Evolutionary conservation across 2,888 invertebrate species (phyloP).

Genomic region (Drosophila mettleri): DNA sequence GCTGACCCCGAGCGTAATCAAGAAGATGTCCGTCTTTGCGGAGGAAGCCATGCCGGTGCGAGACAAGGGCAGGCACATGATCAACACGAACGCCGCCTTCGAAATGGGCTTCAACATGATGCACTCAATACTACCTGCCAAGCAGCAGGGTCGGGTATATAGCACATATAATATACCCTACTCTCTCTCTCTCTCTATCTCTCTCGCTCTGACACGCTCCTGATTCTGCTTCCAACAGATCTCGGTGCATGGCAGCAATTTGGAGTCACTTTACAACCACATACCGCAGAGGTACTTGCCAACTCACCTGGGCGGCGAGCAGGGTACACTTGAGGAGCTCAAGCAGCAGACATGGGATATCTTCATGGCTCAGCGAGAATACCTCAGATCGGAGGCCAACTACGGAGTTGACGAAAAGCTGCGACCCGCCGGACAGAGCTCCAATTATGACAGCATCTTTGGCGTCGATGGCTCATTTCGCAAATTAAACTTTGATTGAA

Average conservation of each 20-base stretch:
- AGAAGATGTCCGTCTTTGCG: constrained; percentile 86
- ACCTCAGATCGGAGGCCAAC: constrained; percentile 67
- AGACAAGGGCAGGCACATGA: constrained; percentile 86
- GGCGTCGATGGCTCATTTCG: constrained; percentile 81
- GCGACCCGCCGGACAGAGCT: constrained; percentile 59
- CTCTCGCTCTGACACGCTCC: too few species aligned
- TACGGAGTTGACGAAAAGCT: constrained; percentile 75
- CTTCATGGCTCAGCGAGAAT: constrained; percentile 58
- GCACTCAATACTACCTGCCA: constrained; percentile 87
- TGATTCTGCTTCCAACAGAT: constrained; percentile 82
- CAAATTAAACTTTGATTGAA: constrained; percentile 70
- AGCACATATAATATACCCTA: neutral
- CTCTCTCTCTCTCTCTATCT: too few species aligned
- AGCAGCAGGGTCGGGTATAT: constrained; percentile 87
- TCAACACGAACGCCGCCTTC: constrained; percentile 87
- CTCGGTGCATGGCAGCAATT: constrained; percentile 86
- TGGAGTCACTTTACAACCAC: constrained; percentile 86
- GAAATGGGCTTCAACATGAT: constrained; percentile 87
- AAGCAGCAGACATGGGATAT: constrained; percentile 53
- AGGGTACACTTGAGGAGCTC: constrained; percentile 84
- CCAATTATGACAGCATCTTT: constrained; percentile 70
- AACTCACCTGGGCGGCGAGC: constrained; percentile 88
- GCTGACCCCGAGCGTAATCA: constrained; percentile 87
- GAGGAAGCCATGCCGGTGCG: constrained; percentile 88
- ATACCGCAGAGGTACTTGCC: constrained; percentile 88